Conservation (phyloP, 2,113 vertebrate genomes). For the Tringa solitaria region DNA sequence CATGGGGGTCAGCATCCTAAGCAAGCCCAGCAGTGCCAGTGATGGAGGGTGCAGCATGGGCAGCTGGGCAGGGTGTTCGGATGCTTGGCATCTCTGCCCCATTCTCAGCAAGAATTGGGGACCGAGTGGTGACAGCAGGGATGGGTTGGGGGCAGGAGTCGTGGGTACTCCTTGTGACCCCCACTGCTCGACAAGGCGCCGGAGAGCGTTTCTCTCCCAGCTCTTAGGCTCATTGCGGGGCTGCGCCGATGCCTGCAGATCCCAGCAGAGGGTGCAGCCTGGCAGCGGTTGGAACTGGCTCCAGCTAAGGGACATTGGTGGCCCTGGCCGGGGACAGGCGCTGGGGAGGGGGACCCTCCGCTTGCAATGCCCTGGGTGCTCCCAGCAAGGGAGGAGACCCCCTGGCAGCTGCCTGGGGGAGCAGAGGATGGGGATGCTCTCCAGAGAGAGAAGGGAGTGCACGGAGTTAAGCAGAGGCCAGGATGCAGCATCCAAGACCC, state of each 20-base stretch:
- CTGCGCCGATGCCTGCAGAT: slow-evolving; percentile 25
- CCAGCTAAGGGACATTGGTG: background rate
- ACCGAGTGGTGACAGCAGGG: background rate
- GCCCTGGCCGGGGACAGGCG: background rate
- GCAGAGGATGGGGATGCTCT: background rate
- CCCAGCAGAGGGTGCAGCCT: slow-evolving; percentile 65
- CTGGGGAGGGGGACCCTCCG: background rate
- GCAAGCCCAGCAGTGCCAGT: accelerated
- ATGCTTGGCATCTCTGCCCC: background rate
- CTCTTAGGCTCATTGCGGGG: background rate
- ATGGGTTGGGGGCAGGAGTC: background rate
- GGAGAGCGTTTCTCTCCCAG: background rate
- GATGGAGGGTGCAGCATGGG: background rate
- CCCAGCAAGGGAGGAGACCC: no score
- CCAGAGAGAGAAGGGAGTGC: background rate
- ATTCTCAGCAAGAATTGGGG: background rate
- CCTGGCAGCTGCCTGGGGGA: background rate
- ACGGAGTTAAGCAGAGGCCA: accelerated
- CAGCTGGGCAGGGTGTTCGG: background rate
- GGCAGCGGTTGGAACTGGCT: slow-evolving; percentile 18
- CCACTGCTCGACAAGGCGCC: accelerated
- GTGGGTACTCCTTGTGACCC: background rate
- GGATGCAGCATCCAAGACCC: background rate
- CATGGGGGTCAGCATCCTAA: background rate
- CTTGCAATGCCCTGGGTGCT: background rate